These are phyloP conservation scores for Apis florea DNA, from an alignment of 1,140 invertebrate genomes.

Conservation along the genomic window DNA sequence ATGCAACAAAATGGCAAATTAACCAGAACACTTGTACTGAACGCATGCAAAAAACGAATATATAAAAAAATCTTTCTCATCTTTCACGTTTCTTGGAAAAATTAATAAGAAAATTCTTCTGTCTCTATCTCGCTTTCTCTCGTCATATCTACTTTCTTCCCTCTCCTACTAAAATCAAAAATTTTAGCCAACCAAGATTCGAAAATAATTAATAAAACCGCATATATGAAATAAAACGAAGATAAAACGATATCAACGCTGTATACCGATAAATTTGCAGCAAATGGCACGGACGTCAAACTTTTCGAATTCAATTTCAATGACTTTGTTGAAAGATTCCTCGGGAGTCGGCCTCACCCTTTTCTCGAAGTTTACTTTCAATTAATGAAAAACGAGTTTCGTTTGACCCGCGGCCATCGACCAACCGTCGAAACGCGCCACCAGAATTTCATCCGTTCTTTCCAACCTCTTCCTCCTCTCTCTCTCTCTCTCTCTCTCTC, in stretches of 20 bases:
- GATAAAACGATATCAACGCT: slow-evolving; percentile 18
- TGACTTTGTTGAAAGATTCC: slow-evolving; percentile 61
- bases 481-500: neutral
- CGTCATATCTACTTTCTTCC: too few relatives aligned
- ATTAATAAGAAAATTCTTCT: too few relatives aligned
- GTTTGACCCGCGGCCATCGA: slow-evolving; percentile 58
- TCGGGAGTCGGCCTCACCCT: slow-evolving; percentile 3
- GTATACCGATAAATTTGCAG: slow-evolving; percentile 44
- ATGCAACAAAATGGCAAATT: too few relatives aligned
- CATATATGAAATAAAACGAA: too few relatives aligned
- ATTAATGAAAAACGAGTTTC: slow-evolving; percentile 70
- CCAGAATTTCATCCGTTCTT: slow-evolving; percentile 38
- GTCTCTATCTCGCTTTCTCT: too few relatives aligned
- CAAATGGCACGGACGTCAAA: slow-evolving; percentile 46
- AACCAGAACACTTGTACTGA: too few relatives aligned
- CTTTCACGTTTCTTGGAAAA: too few relatives aligned
- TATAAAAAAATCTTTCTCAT: too few relatives aligned
- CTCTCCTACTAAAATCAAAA: too few relatives aligned
- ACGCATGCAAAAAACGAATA: too few relatives aligned
- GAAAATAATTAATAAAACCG: too few relatives aligned
- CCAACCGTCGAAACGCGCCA: slow-evolving; percentile 27
- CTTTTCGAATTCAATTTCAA: slow-evolving; percentile 53
- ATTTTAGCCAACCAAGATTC: too few relatives aligned
- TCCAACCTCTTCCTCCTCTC: neutral
- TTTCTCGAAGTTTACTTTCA: slow-evolving; percentile 67